A percentile compares a stretch with the other conserved stretches of the same genome.
phyloP scores from a whole-genome alignment of 37 sponge, comb jelly and placozoan genomes.

The Beroe ovata region DNA sequence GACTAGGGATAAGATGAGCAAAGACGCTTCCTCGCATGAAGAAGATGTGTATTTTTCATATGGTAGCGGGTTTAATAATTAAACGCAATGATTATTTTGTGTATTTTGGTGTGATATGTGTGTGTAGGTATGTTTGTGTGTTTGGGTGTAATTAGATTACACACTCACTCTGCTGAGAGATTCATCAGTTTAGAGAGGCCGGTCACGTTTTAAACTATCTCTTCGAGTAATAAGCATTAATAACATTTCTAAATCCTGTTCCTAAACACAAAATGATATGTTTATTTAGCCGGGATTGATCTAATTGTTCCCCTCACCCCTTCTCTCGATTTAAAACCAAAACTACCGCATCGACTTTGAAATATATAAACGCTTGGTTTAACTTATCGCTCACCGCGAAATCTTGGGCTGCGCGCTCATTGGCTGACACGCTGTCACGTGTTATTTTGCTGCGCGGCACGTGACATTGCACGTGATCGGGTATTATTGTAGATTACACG shows the following conservation, averaged over 20 bases:
- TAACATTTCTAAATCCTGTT: slow-evolving; percentile 62
- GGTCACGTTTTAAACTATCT: slow-evolving; percentile 53
- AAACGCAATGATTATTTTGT: too few relatives aligned
- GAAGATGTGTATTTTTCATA: too few relatives aligned
- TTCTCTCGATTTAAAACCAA: slow-evolving; percentile 51
- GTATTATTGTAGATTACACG: slow-evolving; percentile 10
- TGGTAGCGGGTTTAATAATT: too few relatives aligned
- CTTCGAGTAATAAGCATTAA: too few relatives aligned
- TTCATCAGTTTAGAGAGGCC: not conserved
- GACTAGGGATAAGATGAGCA: too few relatives aligned
- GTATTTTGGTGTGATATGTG: too few relatives aligned
- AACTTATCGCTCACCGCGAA: not conserved
- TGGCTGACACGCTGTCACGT: slow-evolving; percentile 25
- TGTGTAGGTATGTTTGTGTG: too few relatives aligned
- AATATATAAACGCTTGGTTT: slow-evolving; percentile 61
- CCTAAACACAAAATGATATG: slow-evolving; percentile 1
- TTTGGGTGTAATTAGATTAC: too few relatives aligned
- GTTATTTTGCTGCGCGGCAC: not conserved
- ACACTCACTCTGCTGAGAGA: too few relatives aligned
- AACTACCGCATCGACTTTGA: slow-evolving; percentile 28
- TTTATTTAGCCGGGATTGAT: slow-evolving; percentile 35
- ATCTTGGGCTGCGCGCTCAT: slow-evolving; percentile 20
- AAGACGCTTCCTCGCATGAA: too few relatives aligned
- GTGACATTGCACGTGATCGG: not conserved
- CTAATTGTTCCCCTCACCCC: slow-evolving; percentile 48